Conservation (phyloP, 92 coral and sea anemone species). For the Bergia sp. region DNA sequence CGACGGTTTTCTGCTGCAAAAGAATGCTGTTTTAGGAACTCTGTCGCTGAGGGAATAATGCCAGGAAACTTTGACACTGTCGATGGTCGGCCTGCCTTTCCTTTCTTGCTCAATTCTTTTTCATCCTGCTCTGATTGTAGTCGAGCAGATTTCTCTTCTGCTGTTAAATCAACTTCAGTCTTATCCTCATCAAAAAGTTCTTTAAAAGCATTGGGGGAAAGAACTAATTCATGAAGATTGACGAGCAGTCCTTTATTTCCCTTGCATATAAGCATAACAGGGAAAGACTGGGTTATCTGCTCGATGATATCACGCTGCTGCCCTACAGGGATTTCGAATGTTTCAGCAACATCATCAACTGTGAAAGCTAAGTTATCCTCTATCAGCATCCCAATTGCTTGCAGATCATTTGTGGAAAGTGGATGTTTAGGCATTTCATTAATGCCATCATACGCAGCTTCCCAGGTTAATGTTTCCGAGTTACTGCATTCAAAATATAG, state of each 20-base stretch:
- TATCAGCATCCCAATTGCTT: slow-evolving; percentile 30
- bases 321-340: slow-evolving; percentile 20
- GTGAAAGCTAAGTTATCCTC: slow-evolving; percentile 39
- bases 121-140: slow-evolving; percentile 32
- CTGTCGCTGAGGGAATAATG: slow-evolving; percentile 42
- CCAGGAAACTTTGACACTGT: slow-evolving; percentile 44
- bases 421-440: slow-evolving; percentile 31
- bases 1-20: slow-evolving; percentile 56
- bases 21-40: slow-evolving; percentile 54
- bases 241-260: slow-evolving; percentile 30
- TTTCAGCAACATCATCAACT: slow-evolving; percentile 35
- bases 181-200: slow-evolving; percentile 29
- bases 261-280: slow-evolving; percentile 37
- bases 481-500: slow-evolving; percentile 29
- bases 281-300: slow-evolving; percentile 43
- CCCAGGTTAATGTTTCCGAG: slow-evolving; percentile 38
- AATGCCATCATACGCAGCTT: slow-evolving; percentile 41
- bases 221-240: slow-evolving; percentile 41
- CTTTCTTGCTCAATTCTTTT: slow-evolving; percentile 35
- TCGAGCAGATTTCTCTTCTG: slow-evolving; percentile 28
- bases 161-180: slow-evolving; percentile 31
- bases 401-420: slow-evolving; percentile 34
- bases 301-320: slow-evolving; percentile 23
- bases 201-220: slow-evolving; percentile 38
- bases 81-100: slow-evolving; percentile 40